Evolutionary conservation across 2,113 vertebrate genomes (phyloP).

Genomic region (Thamnophis sirtalis): DNA sequence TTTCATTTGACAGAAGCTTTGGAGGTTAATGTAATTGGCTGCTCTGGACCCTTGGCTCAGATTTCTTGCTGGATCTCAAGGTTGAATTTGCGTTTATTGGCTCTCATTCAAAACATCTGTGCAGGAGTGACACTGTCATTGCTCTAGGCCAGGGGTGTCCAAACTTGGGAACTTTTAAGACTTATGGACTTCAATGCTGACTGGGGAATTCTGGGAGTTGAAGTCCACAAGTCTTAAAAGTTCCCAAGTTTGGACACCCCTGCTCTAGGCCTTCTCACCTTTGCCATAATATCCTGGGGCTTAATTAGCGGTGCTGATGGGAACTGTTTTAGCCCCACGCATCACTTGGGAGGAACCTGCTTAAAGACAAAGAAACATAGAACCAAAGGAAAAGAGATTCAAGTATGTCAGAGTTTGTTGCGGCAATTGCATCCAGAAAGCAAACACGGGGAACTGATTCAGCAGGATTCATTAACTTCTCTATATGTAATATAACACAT

Average conservation of each 20-base stretch:
- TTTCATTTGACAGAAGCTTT: constrained; percentile 30
- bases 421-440: too few relatives aligned
- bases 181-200: too few relatives aligned
- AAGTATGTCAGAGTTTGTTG: not conserved
- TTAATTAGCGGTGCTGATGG: not conserved
- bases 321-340: not conserved
- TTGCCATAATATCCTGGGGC: not conserved
- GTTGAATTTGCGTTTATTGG: not conserved
- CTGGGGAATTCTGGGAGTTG: too few relatives aligned
- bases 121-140: not conserved
- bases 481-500: too few relatives aligned
- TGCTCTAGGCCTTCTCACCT: not conserved
- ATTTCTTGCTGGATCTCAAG: not conserved
- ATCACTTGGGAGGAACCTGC: not conserved
- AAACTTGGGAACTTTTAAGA: too few relatives aligned
- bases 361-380: not conserved
- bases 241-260: too few relatives aligned
- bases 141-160: not conserved
- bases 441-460: too few relatives aligned
- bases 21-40: constrained; percentile 46
- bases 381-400: not conserved
- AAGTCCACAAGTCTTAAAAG: too few relatives aligned
- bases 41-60: not conserved
- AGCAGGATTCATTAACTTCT: too few relatives aligned
- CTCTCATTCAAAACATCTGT: not conserved